Evolutionary conservation across 2,797 vertebrate genomes (phyloP), one percentile per base, ranked within the genome.

Genomic region (Pteronotus mesoamericanus): DNA sequence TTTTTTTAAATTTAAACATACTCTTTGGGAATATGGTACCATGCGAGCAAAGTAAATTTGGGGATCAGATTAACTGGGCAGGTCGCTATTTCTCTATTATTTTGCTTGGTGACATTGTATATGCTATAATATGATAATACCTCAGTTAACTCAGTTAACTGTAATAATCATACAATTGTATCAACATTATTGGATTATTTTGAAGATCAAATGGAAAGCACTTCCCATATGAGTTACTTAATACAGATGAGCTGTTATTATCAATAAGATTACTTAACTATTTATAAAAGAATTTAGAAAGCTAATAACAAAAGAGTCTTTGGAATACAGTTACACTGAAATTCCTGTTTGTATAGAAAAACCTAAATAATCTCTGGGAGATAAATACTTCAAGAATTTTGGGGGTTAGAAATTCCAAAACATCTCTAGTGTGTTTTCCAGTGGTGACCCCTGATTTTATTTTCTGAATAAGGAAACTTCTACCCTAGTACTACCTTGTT

Each of bases 221-320:
- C 9, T 66, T 71, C 66, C 15, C 5, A 4, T 66, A 42, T 53
- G 9, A 80, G 12, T 68, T 85, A 44, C 1, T 80, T 74, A 77
- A 82, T 69, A 86, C 4, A 69, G 66, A 10, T 11, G 32, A 75
- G 8, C 1, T 90, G 59, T 53, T 55, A 85, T 57, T 87, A 80
- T 19, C 44, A 64, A 44, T 7, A 57, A 69, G 34, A n/a, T 86
- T 92, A 86, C 9, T 72, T 51, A 86, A 42, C 9, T 95, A 32
- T 80, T 94, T 89, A 78, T 9, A 84, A 85, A 69, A 72, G 3
- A 83, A 79, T 74, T 69, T 89, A 71, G 44, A 94, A 92, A 64
- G 4, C 19, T 75, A 44, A 22, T 68, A 83, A 86, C 29, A 84
- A 64, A 82, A n/a, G 12, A 48, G 21, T 82, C 29, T 22, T 72